Conservation (phyloP, 2,888 invertebrate species). For the Deilephila elpenor region DNA sequence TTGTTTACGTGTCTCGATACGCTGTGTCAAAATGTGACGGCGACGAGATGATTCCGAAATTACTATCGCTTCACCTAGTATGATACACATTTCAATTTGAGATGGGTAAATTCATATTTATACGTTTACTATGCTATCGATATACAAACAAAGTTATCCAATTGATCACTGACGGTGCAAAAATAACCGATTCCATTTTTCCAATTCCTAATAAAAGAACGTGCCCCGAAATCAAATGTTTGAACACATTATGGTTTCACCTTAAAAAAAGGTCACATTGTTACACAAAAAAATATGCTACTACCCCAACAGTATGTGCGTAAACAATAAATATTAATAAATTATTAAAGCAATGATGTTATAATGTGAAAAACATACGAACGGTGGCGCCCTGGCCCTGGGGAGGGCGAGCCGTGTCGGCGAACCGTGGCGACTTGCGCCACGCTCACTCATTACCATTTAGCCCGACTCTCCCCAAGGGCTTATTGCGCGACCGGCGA, state of each 20-base stretch:
- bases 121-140: neutral
- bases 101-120: neutral
- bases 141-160: neutral
- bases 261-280: conserved; percentile 5
- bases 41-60: conserved; percentile 27
- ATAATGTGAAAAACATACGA: conserved; percentile 37
- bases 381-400: conserved; percentile 35
- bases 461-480: conserved; percentile 62
- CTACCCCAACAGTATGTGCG: conserved; percentile 28
- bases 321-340: conserved; percentile 34
- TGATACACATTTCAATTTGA: neutral
- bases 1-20: conserved; percentile 40
- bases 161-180: no score
- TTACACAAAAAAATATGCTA: conserved; percentile 23
- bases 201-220: neutral
- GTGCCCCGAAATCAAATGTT: neutral
- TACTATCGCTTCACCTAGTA: neutral
- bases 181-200: neutral
- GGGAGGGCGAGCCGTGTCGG: conserved; percentile 52
- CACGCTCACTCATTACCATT: conserved; percentile 69
- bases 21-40: conserved; percentile 27
- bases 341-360: conserved; percentile 30
- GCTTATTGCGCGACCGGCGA: conserved; percentile 56
- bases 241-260: neutral
- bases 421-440: conserved; percentile 62